Conservation (phyloP, 1,140 invertebrate species). For the Drosophila willistoni region DNA sequence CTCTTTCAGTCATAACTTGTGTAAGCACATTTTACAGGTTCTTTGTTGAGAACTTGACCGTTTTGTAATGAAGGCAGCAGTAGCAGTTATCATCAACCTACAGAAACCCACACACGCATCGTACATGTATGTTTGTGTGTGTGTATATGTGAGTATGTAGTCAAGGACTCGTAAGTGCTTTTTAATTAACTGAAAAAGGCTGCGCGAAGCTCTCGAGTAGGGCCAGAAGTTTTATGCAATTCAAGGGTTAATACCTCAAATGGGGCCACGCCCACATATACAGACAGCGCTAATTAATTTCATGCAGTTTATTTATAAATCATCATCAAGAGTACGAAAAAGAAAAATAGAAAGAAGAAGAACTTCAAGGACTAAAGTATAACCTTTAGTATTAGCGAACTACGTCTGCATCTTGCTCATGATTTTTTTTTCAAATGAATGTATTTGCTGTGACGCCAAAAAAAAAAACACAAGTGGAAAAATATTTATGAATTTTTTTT, state of each 20-base stretch:
- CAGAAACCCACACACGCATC: not conserved
- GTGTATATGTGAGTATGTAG: not conserved
- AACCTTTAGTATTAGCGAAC: not conserved
- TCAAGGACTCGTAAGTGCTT: constrained; percentile 37
- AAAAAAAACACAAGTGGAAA: constrained; percentile 27
- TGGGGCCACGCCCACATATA: constrained; percentile 33
- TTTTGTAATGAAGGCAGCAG: not conserved
- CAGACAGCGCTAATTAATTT: constrained; percentile 53
- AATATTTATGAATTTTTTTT: not conserved
- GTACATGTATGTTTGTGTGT: too few relatives aligned
- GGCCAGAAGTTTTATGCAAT: constrained; percentile 28
- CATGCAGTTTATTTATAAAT: constrained; percentile 33
- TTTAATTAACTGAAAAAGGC: constrained; percentile 64
- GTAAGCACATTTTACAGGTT: constrained; percentile 1
- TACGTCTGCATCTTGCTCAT: not conserved
- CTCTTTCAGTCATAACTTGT: not conserved
- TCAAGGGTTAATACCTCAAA: constrained; percentile 14
- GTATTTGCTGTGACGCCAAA: constrained; percentile 21
- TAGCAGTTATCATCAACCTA: constrained; percentile 4
- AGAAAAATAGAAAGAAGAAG: not conserved
- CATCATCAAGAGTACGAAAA: not conserved
- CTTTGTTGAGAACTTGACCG: constrained; percentile 9
- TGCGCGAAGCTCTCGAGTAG: constrained; percentile 22
- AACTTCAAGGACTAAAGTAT: not conserved
- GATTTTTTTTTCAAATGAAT: not conserved